Percentiles rank a stretch among this genome's conserved stretches.
Conservation (phyloP, 2,888 invertebrate species). For the Tromatobia lineatoria region DNA sequence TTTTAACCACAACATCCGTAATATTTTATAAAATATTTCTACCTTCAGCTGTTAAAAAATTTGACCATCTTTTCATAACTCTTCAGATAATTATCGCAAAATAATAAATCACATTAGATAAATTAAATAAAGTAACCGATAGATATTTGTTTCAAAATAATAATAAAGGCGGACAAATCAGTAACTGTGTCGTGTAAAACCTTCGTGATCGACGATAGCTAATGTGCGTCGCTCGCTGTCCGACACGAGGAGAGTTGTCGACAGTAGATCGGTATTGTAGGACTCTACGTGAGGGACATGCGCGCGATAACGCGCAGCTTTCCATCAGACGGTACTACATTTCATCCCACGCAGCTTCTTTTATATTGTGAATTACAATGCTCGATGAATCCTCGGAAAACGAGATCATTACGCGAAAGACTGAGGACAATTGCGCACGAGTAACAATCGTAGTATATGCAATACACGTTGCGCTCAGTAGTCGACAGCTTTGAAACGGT, state of each 20-base stretch:
- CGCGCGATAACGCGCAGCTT: background rate
- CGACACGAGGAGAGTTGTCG: constrained; percentile 40
- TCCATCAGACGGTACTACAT: constrained; percentile 30
- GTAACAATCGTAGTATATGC: background rate
- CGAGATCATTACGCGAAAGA: constrained; percentile 6
- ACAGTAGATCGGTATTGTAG: constrained; percentile 49
- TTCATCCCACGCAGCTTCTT: background rate
- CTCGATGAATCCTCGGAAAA: background rate
- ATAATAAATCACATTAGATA: too few species aligned
- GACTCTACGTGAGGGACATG: background rate
- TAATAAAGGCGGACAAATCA: too few species aligned
- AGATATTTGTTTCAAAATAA: too few species aligned
- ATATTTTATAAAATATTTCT: too few species aligned
- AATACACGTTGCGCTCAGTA: background rate
- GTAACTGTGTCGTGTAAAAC: background rate
- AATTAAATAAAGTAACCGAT: too few species aligned
- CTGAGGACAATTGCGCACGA: constrained; percentile 25
- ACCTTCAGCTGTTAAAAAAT: too few species aligned
- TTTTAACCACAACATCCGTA: too few species aligned
- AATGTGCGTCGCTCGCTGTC: background rate
- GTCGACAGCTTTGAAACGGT: constrained; percentile 40
- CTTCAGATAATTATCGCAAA: too few species aligned
- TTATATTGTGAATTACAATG: background rate
- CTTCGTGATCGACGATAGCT: constrained; percentile 45
- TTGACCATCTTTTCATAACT: too few species aligned